Percentiles rank a stretch among this genome's conserved stretches.
These are phyloP conservation scores for Temnothorax nylanderi DNA, from an alignment of 1,140 invertebrate genomes.

Conservation along the genomic window DNA sequence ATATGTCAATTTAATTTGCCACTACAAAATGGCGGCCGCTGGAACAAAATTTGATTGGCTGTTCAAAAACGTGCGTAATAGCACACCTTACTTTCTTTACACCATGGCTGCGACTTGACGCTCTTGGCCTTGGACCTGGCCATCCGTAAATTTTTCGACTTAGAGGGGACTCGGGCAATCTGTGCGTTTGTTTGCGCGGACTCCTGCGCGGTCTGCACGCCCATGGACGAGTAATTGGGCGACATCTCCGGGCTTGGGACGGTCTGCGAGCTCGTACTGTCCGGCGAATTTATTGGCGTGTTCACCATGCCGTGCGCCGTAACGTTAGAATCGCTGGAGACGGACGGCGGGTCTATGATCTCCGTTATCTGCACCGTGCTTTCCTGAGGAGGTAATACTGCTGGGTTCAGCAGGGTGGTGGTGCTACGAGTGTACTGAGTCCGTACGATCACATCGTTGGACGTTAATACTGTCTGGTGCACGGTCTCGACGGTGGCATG, in stretches of 20 bases:
- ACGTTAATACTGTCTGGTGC: slow-evolving; percentile 84
- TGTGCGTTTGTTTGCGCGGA: slow-evolving; percentile 69
- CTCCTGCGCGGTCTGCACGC: slow-evolving; percentile 61
- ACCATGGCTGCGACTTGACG: slow-evolving; percentile 73
- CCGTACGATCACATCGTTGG: slow-evolving; percentile 83
- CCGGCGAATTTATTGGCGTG: slow-evolving; percentile 69
- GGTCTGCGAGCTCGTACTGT: slow-evolving; percentile 72
- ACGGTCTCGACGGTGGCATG: slow-evolving; percentile 83
- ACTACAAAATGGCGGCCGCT: too few species aligned
- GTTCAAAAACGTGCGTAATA: too few species aligned
- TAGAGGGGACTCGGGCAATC: slow-evolving; percentile 67
- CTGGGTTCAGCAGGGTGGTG: slow-evolving; percentile 81
- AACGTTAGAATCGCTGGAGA: slow-evolving; percentile 68
- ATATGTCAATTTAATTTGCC: too few species aligned
- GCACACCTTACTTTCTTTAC: too few species aligned
- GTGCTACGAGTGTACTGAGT: slow-evolving; percentile 83
- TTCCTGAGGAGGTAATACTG: slow-evolving; percentile 81
- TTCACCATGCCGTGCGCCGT: slow-evolving; percentile 53
- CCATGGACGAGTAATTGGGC: slow-evolving; percentile 67
- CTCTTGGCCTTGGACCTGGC: slow-evolving; percentile 76
- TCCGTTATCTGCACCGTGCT: slow-evolving; percentile 82
- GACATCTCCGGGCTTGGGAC: slow-evolving; percentile 75
- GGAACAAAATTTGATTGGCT: too few species aligned
- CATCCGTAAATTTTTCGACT: slow-evolving; percentile 77
- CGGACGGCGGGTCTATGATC: slow-evolving; percentile 75